Evolutionary conservation across 2,888 invertebrate genomes (phyloP).

Genomic region (Disparrhopalites patrizii): DNA sequence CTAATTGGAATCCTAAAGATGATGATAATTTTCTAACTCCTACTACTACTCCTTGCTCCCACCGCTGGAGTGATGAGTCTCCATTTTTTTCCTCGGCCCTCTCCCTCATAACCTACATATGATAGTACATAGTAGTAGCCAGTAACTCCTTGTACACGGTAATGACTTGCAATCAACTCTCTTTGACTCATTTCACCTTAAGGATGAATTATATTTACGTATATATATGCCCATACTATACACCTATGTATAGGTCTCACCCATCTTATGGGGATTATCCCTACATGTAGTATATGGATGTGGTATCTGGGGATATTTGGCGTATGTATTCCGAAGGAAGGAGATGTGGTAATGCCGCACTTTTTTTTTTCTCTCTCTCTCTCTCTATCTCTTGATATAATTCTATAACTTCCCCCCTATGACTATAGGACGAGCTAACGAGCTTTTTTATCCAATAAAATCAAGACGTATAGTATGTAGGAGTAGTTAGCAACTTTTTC

Average conservation of each 20-base stretch:
- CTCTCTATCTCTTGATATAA: background rate
- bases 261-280: too few species aligned
- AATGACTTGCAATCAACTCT: constrained; percentile 37
- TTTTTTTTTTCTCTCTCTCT: background rate
- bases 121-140: too few species aligned
- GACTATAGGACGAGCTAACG: constrained; percentile 37
- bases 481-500: constrained; percentile 18
- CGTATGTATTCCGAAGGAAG: too few species aligned
- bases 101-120: too few species aligned
- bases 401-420: background rate
- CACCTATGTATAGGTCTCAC: too few species aligned
- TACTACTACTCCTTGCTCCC: too few species aligned
- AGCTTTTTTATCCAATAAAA: constrained; percentile 32
- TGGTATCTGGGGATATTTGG: too few species aligned
- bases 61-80: too few species aligned
- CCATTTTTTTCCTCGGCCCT: too few species aligned
- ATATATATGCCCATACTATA: too few species aligned
- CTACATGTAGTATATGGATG: too few species aligned
- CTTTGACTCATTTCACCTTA: constrained; percentile 27
- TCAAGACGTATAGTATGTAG: background rate
- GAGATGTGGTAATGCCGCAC: too few species aligned
- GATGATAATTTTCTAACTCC: constrained; percentile 26
- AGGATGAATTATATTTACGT: constrained; percentile 7
- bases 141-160: constrained; percentile 3
- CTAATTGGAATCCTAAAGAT: constrained; percentile 47